Conservation (phyloP, 2,113 vertebrate genomes). For the Cygnus buccinator region DNA sequence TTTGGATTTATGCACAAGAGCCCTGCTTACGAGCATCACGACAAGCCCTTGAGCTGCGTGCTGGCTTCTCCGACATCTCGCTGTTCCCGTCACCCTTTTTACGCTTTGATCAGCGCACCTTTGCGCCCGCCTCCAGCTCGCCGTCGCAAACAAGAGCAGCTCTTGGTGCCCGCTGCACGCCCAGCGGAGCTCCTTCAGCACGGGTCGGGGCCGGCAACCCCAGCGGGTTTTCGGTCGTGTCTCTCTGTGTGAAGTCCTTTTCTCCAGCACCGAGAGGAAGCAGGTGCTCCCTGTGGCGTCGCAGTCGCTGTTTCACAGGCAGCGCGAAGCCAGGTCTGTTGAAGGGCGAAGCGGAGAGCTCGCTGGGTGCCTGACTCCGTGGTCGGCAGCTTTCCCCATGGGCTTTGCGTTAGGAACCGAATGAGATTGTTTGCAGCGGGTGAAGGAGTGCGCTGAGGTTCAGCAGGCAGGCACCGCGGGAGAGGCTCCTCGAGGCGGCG, state of each 20-base stretch:
- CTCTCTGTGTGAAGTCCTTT: neutral
- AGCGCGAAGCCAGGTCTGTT: no score
- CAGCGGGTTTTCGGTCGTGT: neutral
- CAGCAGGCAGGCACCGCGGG: neutral
- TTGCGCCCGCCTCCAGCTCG: neutral
- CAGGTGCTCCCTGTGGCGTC: neutral
- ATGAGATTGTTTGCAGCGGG: no score
- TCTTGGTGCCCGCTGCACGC: neutral
- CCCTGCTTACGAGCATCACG: fast-evolving
- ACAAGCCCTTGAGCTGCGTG: fast-evolving
- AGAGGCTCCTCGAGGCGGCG: neutral
- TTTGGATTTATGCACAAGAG: neutral
- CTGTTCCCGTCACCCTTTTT: neutral
- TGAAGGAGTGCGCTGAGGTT: no score
- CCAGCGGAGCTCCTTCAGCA: no score
- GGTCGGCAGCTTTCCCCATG: neutral
- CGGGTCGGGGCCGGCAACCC: neutral
- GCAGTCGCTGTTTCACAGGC: neutral
- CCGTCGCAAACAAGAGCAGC: neutral
- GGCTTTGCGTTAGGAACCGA: neutral
- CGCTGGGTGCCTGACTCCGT: no score
- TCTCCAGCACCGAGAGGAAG: neutral
- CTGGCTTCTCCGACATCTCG: neutral
- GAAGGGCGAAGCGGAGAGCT: neutral
- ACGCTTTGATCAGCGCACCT: fast-evolving